Conservation (phyloP, 1,140 invertebrate genomes). For the Heliconius hermathena region DNA sequence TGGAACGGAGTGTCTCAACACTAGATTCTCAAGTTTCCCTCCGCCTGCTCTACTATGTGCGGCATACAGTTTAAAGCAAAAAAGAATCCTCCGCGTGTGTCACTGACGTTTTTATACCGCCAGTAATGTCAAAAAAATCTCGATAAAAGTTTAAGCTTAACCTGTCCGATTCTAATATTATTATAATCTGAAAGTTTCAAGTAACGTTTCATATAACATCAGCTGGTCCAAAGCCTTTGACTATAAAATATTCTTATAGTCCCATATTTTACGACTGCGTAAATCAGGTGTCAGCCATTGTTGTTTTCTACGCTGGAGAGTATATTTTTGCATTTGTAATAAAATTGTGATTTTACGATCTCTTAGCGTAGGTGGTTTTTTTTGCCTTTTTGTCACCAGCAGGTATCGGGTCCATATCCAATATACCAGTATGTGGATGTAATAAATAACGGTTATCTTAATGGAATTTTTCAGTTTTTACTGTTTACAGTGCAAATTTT, state of each 20-base stretch:
- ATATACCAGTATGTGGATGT: neutral
- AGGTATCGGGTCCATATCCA: neutral
- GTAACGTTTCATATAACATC: constrained; percentile 19
- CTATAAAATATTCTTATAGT: constrained; percentile 40
- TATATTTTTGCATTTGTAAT: constrained; percentile 38
- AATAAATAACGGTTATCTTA: neutral
- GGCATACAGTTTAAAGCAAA: too few species aligned
- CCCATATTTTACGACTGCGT: constrained; percentile 37
- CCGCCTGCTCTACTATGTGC: too few species aligned
- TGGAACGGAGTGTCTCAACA: too few species aligned
- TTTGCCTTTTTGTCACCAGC: constrained; percentile 1
- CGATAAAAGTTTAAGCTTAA: neutral
- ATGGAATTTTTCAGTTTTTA: neutral
- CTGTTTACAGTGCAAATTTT: neutral
- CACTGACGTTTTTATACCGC: neutral
- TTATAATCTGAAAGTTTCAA: constrained; percentile 8
- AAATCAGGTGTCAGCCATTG: constrained; percentile 35
- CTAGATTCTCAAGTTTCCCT: too few species aligned
- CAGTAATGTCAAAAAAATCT: neutral
- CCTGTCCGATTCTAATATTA: neutral
- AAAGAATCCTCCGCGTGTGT: too few species aligned
- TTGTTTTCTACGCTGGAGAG: constrained; percentile 3
- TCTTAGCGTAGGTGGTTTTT: constrained; percentile 16
- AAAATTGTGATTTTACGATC: constrained; percentile 35
- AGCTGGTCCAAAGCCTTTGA: constrained; percentile 30